Conservation (phyloP, 2,888 invertebrate genomes). For the Rhyacophila evoluta region DNA sequence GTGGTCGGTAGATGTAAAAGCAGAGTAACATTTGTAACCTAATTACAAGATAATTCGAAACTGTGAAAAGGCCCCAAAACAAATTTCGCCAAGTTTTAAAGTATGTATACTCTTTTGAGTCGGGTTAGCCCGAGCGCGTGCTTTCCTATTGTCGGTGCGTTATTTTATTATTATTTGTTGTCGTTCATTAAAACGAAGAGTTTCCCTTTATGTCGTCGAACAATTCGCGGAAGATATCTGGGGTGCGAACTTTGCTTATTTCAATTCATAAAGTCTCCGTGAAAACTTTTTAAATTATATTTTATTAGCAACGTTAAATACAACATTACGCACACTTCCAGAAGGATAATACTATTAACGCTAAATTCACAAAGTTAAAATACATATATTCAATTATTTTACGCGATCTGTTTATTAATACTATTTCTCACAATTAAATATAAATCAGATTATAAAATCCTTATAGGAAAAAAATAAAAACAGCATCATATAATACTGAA, state of each 20-base stretch:
- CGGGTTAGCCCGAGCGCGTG: not conserved
- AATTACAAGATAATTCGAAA: slow-evolving; percentile 30
- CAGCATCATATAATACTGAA: too few relatives aligned
- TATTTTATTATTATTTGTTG: slow-evolving; percentile 6
- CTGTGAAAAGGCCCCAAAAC: slow-evolving; percentile 11
- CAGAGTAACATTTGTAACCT: not conserved
- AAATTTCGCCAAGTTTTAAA: not conserved
- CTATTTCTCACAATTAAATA: too few relatives aligned
- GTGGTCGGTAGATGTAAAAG: not conserved
- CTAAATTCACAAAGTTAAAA: too few relatives aligned
- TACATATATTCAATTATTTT: too few relatives aligned
- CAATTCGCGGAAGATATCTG: not conserved
- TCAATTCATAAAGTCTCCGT: not conserved
- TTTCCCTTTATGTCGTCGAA: not conserved
- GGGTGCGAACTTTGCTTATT: slow-evolving; percentile 7
- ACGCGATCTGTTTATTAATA: too few relatives aligned
- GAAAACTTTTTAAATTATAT: slow-evolving; percentile 1
- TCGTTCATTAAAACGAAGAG: slow-evolving; percentile 14
- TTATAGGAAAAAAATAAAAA: too few relatives aligned
- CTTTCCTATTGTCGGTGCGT: not conserved
- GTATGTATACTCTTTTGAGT: slow-evolving; percentile 1
- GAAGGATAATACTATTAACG: too few relatives aligned
- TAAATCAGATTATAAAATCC: too few relatives aligned
- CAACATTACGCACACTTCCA: not conserved
- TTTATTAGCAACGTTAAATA: not conserved